phyloP scores from a whole-genome alignment of 2,113 vertebrate species.

The Brachirus orientalis region DNA sequence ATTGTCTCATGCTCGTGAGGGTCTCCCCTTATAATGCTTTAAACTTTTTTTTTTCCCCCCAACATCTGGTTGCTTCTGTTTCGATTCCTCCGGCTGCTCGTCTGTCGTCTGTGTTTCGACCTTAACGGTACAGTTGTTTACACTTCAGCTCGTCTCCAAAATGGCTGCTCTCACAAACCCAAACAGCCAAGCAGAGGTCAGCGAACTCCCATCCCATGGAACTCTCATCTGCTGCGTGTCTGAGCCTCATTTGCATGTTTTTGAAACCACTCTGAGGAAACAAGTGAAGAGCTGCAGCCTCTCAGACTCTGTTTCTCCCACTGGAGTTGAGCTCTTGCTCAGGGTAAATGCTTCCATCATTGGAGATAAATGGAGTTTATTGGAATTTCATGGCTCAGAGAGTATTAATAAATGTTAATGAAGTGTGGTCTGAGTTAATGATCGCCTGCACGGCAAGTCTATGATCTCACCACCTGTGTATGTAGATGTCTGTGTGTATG shows the following conservation, averaged over 20 bases:
- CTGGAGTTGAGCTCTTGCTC: conserved; percentile 2
- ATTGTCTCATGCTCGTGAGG: conserved; percentile 12
- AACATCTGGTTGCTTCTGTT: too few species aligned
- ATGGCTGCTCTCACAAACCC: conserved; percentile 1
- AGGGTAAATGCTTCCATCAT: conserved; percentile 37
- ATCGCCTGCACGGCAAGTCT: conserved; percentile 19
- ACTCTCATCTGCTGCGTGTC: conserved; percentile 17
- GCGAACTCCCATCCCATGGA: too few species aligned
- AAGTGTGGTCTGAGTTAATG: conserved; percentile 55
- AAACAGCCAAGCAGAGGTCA: too few species aligned
- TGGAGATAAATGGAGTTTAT: conserved; percentile 55
- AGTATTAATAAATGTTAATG: conserved; percentile 65
- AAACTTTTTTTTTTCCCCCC: too few species aligned
- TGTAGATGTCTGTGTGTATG: neutral
- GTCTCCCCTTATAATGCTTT: conserved; percentile 25
- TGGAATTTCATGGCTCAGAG: conserved; percentile 64
- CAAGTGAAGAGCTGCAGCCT: neutral
- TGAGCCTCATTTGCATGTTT: neutral
- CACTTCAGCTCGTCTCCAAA: conserved; percentile 21
- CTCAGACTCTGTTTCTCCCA: neutral
- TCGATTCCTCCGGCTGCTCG: conserved; percentile 4
- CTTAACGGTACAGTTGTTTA: too few species aligned
- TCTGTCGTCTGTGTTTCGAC: neutral
- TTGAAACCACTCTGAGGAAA: neutral
- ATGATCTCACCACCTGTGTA: neutral